These are phyloP conservation scores for Pseudococcus longispinus DNA, from an alignment of 2,888 invertebrate genomes.

Conservation along the genomic window DNA sequence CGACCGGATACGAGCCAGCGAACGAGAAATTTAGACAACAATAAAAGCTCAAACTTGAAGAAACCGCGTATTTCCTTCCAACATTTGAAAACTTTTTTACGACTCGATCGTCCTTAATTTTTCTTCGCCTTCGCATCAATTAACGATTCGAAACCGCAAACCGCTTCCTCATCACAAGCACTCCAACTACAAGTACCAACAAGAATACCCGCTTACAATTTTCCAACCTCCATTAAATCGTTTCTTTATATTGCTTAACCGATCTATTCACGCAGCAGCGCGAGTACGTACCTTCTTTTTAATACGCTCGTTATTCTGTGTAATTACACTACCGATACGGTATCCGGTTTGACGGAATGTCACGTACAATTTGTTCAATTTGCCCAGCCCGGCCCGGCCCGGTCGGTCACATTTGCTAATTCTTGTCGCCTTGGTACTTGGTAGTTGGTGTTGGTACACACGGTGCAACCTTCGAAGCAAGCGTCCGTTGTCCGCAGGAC, in stretches of 20 bases:
- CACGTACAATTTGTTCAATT: slow-evolving; percentile 14
- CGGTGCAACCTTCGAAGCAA: background rate
- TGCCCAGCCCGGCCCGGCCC: background rate
- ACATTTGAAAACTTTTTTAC: background rate
- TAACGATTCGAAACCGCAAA: background rate
- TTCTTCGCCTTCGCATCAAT: background rate
- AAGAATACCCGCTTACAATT: background rate
- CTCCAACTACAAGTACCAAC: no score
- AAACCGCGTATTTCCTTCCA: background rate
- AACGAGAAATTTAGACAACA: background rate
- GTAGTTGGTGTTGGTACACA: background rate
- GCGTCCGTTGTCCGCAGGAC: background rate
- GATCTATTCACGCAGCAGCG: background rate
- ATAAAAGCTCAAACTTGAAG: background rate
- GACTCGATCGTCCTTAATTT: background rate
- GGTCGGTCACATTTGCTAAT: slow-evolving; percentile 9
- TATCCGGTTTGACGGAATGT: slow-evolving; percentile 12
- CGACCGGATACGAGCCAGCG: background rate
- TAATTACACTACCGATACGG: slow-evolving; percentile 25
- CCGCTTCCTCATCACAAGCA: background rate
- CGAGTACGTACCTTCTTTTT: background rate
- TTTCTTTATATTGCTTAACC: background rate
- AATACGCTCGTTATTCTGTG: background rate
- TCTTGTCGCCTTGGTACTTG: slow-evolving; percentile 7
- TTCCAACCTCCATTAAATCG: background rate